Evolutionary conservation across 2,797 vertebrate species (phyloP).

Genomic region (Taenioides sp.): DNA sequence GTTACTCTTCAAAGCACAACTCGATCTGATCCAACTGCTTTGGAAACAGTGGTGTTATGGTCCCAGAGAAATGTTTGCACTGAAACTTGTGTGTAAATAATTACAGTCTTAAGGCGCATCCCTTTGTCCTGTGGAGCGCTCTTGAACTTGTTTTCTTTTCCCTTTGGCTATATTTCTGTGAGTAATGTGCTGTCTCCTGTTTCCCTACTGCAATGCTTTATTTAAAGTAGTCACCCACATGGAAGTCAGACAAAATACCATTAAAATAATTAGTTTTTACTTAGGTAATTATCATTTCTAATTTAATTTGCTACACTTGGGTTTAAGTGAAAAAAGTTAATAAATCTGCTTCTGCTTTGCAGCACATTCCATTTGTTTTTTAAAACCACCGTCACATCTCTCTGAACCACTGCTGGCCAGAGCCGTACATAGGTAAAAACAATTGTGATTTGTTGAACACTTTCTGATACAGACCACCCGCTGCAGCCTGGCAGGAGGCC

Average conservation of each 20-base stretch:
- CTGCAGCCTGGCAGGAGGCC: conserved; percentile 52
- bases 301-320: neutral
- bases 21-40: conserved; percentile 47
- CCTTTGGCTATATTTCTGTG: conserved; percentile 49
- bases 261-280: neutral
- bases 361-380: conserved; percentile 16
- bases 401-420: conserved; percentile 22
- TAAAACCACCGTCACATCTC: conserved; percentile 37
- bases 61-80: conserved; percentile 65
- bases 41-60: conserved; percentile 58
- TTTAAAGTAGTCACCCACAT: neutral
- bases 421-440: conserved; percentile 35
- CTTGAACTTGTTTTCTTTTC: conserved; percentile 60
- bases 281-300: neutral
- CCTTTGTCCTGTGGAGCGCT: conserved; percentile 67
- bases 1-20: conserved; percentile 27
- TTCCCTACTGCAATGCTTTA: neutral
- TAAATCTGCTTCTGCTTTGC: neutral
- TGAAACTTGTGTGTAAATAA: conserved; percentile 66
- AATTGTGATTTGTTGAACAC: conserved; percentile 47
- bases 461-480: conserved; percentile 51
- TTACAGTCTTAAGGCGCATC: conserved; percentile 70
- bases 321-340: neutral
- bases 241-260: neutral
- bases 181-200: conserved; percentile 29